phyloP scores from a whole-genome alignment of 1,140 invertebrate species.

The Conus ventricosus region DNA sequence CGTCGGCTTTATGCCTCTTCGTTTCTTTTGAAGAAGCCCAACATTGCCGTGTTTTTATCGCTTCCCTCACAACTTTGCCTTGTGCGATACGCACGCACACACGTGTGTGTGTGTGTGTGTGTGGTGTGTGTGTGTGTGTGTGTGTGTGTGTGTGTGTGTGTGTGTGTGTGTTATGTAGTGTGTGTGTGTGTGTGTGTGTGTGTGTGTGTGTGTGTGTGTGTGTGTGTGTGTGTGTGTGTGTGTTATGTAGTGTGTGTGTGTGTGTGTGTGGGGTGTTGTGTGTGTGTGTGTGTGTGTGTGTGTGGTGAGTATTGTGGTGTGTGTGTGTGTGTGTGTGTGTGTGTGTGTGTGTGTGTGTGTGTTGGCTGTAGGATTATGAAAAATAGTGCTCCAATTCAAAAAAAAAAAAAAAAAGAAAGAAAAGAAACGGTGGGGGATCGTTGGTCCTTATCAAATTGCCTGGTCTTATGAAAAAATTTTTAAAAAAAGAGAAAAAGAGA shows the following conservation, averaged over 20 bases:
- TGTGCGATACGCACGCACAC: neutral
- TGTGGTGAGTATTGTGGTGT: too few species aligned
- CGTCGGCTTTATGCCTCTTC: neutral
- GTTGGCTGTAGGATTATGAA: neutral
- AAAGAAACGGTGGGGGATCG: neutral
- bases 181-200: too few species aligned
- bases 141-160: constrained; percentile 10
- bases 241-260: neutral
- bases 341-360: neutral
- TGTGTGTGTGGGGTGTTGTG: neutral
- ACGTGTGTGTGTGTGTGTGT: neutral
- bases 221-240: neutral
- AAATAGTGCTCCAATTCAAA: neutral
- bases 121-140: neutral
- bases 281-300: constrained; percentile 4
- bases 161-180: neutral
- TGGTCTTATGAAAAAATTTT: neutral
- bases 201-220: too few species aligned
- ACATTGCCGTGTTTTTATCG: neutral
- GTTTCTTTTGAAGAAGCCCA: neutral
- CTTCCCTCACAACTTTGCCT: neutral
- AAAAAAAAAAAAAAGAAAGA: neutral
- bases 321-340: too few species aligned
- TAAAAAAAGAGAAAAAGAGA: neutral
- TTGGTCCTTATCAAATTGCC: neutral